These are phyloP conservation scores for Aradophagus sp. DNA, from an alignment of 1,140 invertebrate genomes.

Conservation along the genomic window DNA sequence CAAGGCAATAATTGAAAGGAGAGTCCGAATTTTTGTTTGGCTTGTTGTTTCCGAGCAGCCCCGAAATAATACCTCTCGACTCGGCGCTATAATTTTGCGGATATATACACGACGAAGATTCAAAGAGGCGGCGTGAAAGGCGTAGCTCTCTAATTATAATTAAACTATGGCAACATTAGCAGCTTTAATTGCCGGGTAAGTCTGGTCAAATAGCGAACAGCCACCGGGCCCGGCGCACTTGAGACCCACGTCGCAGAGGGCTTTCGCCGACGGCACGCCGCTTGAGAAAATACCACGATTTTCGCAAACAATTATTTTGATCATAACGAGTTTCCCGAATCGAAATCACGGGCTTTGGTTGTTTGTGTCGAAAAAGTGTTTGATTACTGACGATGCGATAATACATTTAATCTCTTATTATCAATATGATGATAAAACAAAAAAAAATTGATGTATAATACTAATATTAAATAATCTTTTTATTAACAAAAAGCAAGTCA, in stretches of 20 bases:
- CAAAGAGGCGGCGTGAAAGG: constrained; percentile 67
- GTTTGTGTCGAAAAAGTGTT: too few species aligned
- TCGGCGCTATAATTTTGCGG: constrained; percentile 44
- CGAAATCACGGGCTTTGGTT: too few species aligned
- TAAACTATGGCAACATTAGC: constrained; percentile 72
- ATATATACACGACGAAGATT: constrained; percentile 42
- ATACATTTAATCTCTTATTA: too few species aligned
- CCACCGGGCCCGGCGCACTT: constrained; percentile 53
- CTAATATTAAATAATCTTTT: too few species aligned
- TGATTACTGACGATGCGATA: too few species aligned
- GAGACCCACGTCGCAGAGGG: not conserved
- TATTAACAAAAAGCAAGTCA: too few species aligned
- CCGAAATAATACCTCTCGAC: constrained; percentile 43
- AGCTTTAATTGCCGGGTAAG: constrained; percentile 73
- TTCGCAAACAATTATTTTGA: constrained; percentile 40
- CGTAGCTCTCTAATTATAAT: constrained; percentile 75
- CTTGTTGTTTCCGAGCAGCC: constrained; percentile 3
- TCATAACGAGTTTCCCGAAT: constrained; percentile 24
- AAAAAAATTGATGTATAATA: too few species aligned
- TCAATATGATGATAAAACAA: too few species aligned
- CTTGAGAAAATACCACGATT: constrained; percentile 40
- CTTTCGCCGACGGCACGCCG: constrained; percentile 47
- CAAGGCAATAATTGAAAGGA: too few species aligned
- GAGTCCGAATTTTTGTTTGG: not conserved
- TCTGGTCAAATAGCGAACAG: constrained; percentile 68